Percentiles rank a stretch among this genome's conserved stretches.
These are phyloP conservation scores for Procambarus clarkii DNA, from an alignment of 1,140 invertebrate species.

Conservation along the genomic window DNA sequence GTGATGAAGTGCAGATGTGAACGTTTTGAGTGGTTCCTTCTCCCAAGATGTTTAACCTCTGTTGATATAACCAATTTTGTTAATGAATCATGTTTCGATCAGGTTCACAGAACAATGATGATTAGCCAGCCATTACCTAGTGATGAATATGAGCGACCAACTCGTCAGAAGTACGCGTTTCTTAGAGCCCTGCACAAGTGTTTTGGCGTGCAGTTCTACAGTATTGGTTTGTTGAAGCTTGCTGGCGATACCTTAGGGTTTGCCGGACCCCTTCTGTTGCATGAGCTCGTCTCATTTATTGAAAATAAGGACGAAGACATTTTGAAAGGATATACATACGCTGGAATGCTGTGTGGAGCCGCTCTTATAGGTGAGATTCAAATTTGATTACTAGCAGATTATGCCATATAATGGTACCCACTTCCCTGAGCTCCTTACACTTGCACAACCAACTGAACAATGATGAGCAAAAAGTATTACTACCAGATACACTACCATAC, in stretches of 20 bases:
- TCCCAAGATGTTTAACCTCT: too few relatives aligned
- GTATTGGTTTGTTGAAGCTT: constrained; percentile 91
- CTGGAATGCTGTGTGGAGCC: constrained; percentile 82
- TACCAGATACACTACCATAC: too few relatives aligned
- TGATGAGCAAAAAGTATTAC: too few relatives aligned
- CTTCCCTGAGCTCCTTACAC: too few relatives aligned
- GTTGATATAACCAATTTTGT: too few relatives aligned
- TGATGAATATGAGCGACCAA: constrained; percentile 56
- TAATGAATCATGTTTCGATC: constrained; percentile 71
- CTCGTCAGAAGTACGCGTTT: constrained; percentile 78
- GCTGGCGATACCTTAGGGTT: constrained; percentile 89
- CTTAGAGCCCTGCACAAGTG: constrained; percentile 85
- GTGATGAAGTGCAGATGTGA: too few relatives aligned
- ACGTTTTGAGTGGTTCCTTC: too few relatives aligned
- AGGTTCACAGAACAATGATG: constrained; percentile 61
- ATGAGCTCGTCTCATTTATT: constrained; percentile 87
- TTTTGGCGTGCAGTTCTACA: constrained; percentile 92
- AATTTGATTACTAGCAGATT: too few relatives aligned
- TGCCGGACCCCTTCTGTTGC: constrained; percentile 91
- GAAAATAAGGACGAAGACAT: constrained; percentile 83
- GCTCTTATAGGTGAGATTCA: constrained; percentile 80
- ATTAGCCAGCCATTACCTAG: constrained; percentile 71
- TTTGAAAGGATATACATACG: constrained; percentile 87
- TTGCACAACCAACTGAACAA: too few relatives aligned
- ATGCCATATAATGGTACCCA: too few relatives aligned